Evolutionary conservation across 2,113 vertebrate species (phyloP).

Genomic region (Mirza zaza): DNA sequence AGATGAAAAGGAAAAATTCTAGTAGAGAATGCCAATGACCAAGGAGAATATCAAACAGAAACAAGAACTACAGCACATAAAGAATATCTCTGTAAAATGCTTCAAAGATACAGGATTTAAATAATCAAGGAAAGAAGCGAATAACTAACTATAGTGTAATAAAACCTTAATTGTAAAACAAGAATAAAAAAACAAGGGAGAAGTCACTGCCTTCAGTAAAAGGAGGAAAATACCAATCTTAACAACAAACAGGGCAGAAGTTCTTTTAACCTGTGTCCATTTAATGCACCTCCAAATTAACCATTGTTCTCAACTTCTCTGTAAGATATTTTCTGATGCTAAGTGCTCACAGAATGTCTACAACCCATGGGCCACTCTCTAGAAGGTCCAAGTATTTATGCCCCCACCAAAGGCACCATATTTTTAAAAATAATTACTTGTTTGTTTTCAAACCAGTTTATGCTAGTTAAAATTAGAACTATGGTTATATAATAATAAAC

Average conservation of each 20-base stretch:
- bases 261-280: neutral
- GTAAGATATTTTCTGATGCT: neutral
- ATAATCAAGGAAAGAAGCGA: neutral
- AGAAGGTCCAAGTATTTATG: neutral
- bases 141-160: neutral
- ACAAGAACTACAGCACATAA: neutral
- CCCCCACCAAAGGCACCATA: neutral
- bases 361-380: neutral
- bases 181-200: neutral
- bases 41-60: neutral
- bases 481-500: neutral
- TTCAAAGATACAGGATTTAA: neutral
- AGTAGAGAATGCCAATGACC: neutral
- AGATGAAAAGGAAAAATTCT: neutral
- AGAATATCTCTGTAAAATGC: neutral
- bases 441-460: neutral
- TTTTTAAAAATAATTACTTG: neutral
- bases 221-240: neutral
- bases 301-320: neutral
- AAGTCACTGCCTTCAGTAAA: constrained; percentile 19
- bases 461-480: neutral
- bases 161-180: neutral
- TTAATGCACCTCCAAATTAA: neutral
- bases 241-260: neutral
- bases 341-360: neutral